These are phyloP conservation scores for Diadumene lineata DNA, from an alignment of 92 coral and sea anemone genomes.

Conservation along the genomic window DNA sequence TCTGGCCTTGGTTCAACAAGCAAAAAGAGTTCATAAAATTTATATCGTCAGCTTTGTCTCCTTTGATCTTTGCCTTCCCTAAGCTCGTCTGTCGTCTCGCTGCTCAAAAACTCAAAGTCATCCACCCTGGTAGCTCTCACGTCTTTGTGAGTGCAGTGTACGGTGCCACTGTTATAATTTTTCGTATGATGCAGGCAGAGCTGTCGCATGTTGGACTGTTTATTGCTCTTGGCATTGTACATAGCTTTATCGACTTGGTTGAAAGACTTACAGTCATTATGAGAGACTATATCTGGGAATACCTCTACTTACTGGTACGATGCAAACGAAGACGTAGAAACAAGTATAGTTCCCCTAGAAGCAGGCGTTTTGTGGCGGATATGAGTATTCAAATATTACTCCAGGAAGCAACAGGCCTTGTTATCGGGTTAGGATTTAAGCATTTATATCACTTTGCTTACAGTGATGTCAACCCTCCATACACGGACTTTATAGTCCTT, in stretches of 20 bases:
- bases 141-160: slow-evolving; percentile 35
- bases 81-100: slow-evolving; percentile 47
- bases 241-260: slow-evolving; percentile 46
- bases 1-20: slow-evolving; percentile 46
- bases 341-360: slow-evolving; percentile 59
- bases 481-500: slow-evolving; percentile 4
- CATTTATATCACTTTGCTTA: slow-evolving; percentile 55
- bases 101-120: slow-evolving; percentile 42
- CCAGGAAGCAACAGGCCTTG: slow-evolving; percentile 54
- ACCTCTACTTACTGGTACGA: slow-evolving; percentile 27
- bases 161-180: slow-evolving; percentile 42
- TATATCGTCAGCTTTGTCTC: slow-evolving; percentile 34
- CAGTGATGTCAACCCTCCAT: slow-evolving; percentile 34
- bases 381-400: slow-evolving; percentile 63
- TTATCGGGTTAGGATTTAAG: slow-evolving; percentile 54
- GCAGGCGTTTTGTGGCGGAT: slow-evolving; percentile 74
- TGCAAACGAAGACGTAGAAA: slow-evolving; percentile 5
- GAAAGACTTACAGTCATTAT: slow-evolving; percentile 53
- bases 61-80: slow-evolving; percentile 47
- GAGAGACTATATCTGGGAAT: slow-evolving; percentile 65
- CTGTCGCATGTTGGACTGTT: slow-evolving; percentile 49
- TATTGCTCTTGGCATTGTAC: slow-evolving; percentile 52
- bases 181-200: slow-evolving; percentile 79
- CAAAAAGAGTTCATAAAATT: slow-evolving; percentile 26
- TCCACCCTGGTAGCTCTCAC: slow-evolving; percentile 54